Evolutionary conservation across 2,797 vertebrate genomes (phyloP), one percentile per base, ranked within the genome.

Genomic region (Eulemur albifrons): DNA sequence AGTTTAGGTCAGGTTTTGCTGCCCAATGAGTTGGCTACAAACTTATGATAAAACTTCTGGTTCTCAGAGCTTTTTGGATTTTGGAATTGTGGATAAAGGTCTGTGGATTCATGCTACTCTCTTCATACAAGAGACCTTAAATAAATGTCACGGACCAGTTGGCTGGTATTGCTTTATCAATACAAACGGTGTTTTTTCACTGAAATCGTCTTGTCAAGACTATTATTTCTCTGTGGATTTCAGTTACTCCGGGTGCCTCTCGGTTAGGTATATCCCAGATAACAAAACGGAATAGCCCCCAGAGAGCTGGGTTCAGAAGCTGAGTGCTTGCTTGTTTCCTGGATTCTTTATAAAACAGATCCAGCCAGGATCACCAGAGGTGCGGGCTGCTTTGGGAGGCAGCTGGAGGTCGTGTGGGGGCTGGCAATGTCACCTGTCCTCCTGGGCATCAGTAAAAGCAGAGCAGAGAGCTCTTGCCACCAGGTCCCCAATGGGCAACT

Each of bases 381-480:
- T 57, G 54, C 57, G 63, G 91, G 72, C 77, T 65, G 73, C 17
- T 38, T 35, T 15, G 48, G n/a, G 27, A 83, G 84, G 79, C 88
- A 87, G 85, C 88, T 75, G 89, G 65, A 87, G 61, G 94, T 82
- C 21, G 14, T 12, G 52, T 69, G 88, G 95, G 89, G 83, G 32
- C 72, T 79, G 4, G 11, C 43, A 59, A 61, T 54, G 61, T 96
- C 93, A 91, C 94, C 85, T 1, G 48, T 94, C 96, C 96, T 93
- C 95, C 50, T 7, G 63, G 86, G 88, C 87, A 59, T 59, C 14
- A 61, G 83, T 82, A 63, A 92, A 94, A 91, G 45, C 77, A 54
- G 21, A 59, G 88, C 40, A 32, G 93, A 79, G 21, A 73, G 45
- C 65, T 48, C 30, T 18, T 90, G 83, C 93, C 93, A 82, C 88